These are phyloP conservation scores for Onchidella celtica DNA, from an alignment of 2,888 invertebrate genomes.

Conservation along the genomic window DNA sequence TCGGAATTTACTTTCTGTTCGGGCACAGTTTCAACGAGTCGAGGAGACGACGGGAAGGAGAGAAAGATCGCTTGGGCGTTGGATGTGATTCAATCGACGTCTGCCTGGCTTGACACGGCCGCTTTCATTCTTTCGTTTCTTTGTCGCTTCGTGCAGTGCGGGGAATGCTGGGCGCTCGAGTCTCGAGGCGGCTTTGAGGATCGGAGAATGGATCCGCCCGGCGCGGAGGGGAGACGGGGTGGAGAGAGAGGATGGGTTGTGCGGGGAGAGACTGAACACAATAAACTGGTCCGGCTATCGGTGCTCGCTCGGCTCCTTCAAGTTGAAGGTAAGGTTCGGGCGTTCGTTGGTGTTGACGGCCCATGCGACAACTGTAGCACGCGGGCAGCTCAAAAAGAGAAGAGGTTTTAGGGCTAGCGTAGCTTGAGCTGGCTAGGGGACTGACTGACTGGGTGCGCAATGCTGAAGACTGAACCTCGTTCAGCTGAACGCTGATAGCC, in stretches of 20 bases:
- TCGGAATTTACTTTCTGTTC: background rate
- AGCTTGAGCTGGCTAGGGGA: too few relatives aligned
- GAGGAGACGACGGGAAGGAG: background rate
- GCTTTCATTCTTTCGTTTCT: constrained; percentile 21
- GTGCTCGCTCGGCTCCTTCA: constrained; percentile 29
- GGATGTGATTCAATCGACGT: constrained; percentile 36
- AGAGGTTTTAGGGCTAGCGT: too few relatives aligned
- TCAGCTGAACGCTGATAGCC: too few relatives aligned
- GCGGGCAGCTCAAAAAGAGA: too few relatives aligned
- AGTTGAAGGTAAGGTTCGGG: constrained; percentile 15
- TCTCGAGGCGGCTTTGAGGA: constrained; percentile 7
- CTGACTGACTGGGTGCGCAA: too few relatives aligned
- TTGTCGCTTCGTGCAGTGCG: constrained; percentile 38
- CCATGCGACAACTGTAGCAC: too few relatives aligned
- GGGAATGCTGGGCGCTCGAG: constrained; percentile 1
- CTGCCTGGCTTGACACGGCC: constrained; percentile 14
- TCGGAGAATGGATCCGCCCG: constrained; percentile 34
- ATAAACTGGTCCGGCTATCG: constrained; percentile 28
- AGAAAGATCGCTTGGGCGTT: background rate
- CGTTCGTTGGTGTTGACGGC: constrained; percentile 22
- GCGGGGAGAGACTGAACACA: background rate
- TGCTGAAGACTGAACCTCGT: too few relatives aligned
- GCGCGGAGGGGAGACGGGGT: background rate
- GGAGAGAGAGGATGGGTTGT: constrained; percentile 22
- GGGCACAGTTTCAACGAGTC: background rate